Evolutionary conservation across 2,797 vertebrate genomes (phyloP), one percentile per base, ranked within the genome.

Genomic region (Chromobotia macracanthus): DNA sequence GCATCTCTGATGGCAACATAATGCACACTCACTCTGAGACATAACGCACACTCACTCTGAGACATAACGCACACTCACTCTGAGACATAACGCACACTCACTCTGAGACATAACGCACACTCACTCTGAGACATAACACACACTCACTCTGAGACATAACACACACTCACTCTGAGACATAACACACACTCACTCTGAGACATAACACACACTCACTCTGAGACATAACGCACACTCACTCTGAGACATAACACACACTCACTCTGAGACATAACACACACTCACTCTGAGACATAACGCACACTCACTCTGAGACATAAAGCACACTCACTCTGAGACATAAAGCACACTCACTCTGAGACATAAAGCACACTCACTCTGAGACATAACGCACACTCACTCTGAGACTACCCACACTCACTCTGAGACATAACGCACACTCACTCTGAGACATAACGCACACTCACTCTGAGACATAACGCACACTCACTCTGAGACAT

Each of bases 81-180:
- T n/a, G 31, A 31, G 31, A 31, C 31, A 31, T 79, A 53, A 79
- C 64, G n/a, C 78, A 55, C 84, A 87, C 96, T 97, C 86, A 99
- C 97, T 99, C 91, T 99, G 97, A 0, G 95, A 31, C 31, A 31
- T 79, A 53, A 79, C 64, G n/a, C 78, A 55, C 84, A 87, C 96
- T 97, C 86, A 99, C 97, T 99, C 91, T 99, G 97, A 0, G 95
- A n/a, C n/a, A n/a, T n/a, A n/a, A n/a, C n/a, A n/a, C n/a, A n/a
- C n/a, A n/a, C n/a, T n/a, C n/a, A n/a, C n/a, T n/a, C n/a, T n/a
- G 31, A 31, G 31, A 31, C 31, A 31, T 79, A 53, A 79, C 64
- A 16, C 78, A 55, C 84, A 87, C 96, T 97, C 86, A 99, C 97
- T 99, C 91, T 99, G 97, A 0, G 95, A n/a, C n/a, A n/a, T n/a